Evolutionary conservation across 2,113 vertebrate species (phyloP), one percentile per base, ranked within the genome.

Genomic region (Podarcis raffonei): DNA sequence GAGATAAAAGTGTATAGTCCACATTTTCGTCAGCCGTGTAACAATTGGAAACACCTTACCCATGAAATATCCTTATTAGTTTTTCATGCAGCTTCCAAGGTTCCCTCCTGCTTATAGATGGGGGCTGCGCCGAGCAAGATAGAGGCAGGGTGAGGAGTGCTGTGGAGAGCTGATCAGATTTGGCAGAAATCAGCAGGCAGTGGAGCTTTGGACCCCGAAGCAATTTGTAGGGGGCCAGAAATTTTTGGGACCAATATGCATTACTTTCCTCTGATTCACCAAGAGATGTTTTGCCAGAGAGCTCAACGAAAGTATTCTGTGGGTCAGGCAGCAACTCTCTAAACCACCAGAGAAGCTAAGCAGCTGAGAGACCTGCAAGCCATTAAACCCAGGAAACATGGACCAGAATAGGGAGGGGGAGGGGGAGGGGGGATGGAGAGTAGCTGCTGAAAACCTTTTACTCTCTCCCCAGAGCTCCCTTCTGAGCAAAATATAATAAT

Each of bases 1-100:
- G 13, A 89, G 92, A 86, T 92, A 89, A 76, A 76, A 89, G 83
- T 57, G 2, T 69, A 42, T 23, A 57, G 72, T 69, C 68, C 65
- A 69, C 84, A 37, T 3, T 71, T 30, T 66, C 83, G 3, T 74
- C 66, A n/a, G 68, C 11, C 15, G 25, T 59, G 4, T 15, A 91
- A 89, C 62, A 57, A 93, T 74, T 8, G 22, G 69, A 22, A 81
- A 62, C 25, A 39, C 23, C 11, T 5, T 6, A 35, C 48, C 22
- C 48, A 30, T 81, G 86, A 74, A 81, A 81, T 74, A 39, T 4
- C 32, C 35, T 74, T 53, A 72, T 81, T 48, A 53, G 48, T 13
- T 81, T 83, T 72, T 32, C 32, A n/a, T 81, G 25, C 42, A n/a
- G 5, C 5, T 4, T 20, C 13, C n/a, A 42, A 42, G 1, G 39